Conservation (phyloP, 2,888 invertebrate species). For the Lycocerus yunnanus region DNA sequence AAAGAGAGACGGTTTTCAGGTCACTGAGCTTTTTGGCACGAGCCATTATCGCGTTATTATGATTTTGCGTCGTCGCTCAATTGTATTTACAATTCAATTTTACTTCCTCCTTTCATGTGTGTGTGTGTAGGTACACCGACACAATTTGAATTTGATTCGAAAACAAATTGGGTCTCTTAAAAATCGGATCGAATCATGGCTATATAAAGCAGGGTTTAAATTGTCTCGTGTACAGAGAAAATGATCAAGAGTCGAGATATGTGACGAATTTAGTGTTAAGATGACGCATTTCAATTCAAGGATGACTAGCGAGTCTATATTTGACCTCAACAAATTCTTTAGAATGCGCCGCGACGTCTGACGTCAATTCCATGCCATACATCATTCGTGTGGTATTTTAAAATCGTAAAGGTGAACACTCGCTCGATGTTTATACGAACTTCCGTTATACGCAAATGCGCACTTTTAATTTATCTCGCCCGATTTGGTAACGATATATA, state of each 20-base stretch:
- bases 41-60: background rate
- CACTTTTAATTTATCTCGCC: background rate
- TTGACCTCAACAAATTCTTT: conserved; percentile 23
- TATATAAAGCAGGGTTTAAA: background rate
- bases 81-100: background rate
- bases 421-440: conserved; percentile 2
- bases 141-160: background rate
- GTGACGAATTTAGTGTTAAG: conserved; percentile 15
- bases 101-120: background rate
- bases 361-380: conserved; percentile 20
- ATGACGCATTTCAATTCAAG: conserved; percentile 22
- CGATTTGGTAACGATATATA: background rate
- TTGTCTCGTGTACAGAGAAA: background rate
- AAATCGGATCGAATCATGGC: background rate
- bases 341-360: conserved; percentile 23
- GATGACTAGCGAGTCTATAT: conserved; percentile 23
- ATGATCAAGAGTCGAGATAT: conserved; percentile 23
- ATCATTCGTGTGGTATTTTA: conserved; percentile 3
- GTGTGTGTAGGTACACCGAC: background rate
- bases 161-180: background rate
- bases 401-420: conserved; percentile 21
- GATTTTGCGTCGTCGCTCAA: background rate
- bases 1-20: background rate
- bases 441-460: background rate
- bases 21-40: conserved; percentile 4